These are phyloP conservation scores for Numenius phaeopus DNA, from an alignment of 2,797 vertebrate genomes.

Conservation along the genomic window DNA sequence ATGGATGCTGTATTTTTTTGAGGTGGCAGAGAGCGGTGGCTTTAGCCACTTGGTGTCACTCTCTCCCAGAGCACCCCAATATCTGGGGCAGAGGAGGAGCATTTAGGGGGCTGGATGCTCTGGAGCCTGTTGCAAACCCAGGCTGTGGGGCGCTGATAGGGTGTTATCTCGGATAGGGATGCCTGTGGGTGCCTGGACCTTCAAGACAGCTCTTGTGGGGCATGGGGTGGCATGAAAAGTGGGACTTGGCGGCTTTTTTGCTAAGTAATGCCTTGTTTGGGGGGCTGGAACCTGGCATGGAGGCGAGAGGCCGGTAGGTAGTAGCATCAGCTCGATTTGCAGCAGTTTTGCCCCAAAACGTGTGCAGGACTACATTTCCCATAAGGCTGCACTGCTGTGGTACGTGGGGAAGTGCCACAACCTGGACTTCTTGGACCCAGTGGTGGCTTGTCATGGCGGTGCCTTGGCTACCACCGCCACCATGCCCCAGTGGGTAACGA, in stretches of 20 bases:
- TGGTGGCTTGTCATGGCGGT: background rate
- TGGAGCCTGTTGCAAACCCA: background rate
- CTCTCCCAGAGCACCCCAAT: background rate
- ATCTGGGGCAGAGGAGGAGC: background rate
- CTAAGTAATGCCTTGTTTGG: background rate
- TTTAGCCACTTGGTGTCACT: background rate
- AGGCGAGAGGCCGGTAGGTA: fast-evolving
- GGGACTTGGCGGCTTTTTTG: fast-evolving
- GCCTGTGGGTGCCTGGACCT: background rate
- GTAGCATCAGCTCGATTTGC: background rate
- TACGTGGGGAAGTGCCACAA: background rate
- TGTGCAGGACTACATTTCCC: background rate
- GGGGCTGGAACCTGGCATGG: fast-evolving
- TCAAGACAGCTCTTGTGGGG: background rate
- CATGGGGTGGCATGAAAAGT: fast-evolving
- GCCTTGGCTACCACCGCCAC: fast-evolving
- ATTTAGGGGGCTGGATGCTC: background rate
- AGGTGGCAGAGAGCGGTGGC: background rate
- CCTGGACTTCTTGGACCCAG: fast-evolving
- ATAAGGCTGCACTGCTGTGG: background rate
- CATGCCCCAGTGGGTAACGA: fast-evolving
- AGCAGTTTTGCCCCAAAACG: fast-evolving
- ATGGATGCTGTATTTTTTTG: background rate
- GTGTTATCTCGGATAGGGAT: background rate
- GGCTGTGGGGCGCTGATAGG: background rate